Percentiles rank a stretch among this genome's conserved stretches.
Evolutionary conservation across 2,888 invertebrate genomes (phyloP).

Genomic region (Mystacides longicornis): DNA sequence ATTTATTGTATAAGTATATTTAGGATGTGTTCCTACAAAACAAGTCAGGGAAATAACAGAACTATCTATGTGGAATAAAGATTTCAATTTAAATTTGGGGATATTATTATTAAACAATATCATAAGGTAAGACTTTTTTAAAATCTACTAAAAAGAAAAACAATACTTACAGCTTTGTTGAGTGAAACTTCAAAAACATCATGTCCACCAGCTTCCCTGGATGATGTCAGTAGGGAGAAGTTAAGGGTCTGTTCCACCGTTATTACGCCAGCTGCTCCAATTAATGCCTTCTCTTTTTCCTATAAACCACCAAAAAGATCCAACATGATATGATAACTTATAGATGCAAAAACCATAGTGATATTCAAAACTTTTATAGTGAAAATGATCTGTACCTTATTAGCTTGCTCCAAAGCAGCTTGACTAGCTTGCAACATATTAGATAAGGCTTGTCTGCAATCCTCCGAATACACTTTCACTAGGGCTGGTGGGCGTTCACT

Average conservation of each 20-base stretch:
- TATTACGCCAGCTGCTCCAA: conserved; percentile 15
- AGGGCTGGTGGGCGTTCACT: conserved; percentile 61
- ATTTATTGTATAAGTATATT: too few species aligned
- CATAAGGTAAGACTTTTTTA: background rate
- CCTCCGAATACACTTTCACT: conserved; percentile 61
- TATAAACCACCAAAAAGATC: conserved; percentile 3
- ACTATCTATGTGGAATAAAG: background rate
- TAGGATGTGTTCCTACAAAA: too few species aligned
- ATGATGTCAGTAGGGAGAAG: conserved; percentile 37
- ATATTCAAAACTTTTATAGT: background rate
- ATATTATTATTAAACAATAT: background rate
- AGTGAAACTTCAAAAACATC: conserved; percentile 94
- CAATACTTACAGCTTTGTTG: conserved; percentile 23
- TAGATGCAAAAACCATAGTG: background rate
- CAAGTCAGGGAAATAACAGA: background rate
- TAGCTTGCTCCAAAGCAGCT: conserved; percentile 21
- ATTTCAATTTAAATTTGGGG: background rate
- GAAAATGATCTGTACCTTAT: conserved; percentile 15
- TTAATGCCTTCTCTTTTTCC: conserved; percentile 28
- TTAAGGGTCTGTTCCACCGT: conserved; percentile 41
- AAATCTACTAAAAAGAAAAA: background rate
- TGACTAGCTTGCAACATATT: conserved; percentile 74
- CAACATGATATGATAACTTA: background rate
- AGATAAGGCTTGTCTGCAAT: conserved; percentile 70
- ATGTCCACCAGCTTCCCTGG: conserved; percentile 46